phyloP scores from a whole-genome alignment of 2,113 vertebrate genomes.

The Leptosomus discolor region DNA sequence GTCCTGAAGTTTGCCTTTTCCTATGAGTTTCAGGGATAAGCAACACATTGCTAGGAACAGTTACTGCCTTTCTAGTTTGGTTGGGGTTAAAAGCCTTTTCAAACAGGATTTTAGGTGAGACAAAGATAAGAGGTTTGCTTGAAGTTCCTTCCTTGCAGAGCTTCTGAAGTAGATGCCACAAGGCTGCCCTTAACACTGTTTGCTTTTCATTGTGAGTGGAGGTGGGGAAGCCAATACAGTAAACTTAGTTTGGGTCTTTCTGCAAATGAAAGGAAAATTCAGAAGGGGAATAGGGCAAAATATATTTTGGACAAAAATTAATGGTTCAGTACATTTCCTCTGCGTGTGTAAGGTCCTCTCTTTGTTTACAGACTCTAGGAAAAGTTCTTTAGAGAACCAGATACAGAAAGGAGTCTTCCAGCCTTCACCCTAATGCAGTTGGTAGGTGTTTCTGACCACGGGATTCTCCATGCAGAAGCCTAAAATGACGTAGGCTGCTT shows the following conservation, averaged over 20 bases:
- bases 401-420: background rate
- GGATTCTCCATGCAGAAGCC: background rate
- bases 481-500: background rate
- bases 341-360: background rate
- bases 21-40: background rate
- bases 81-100: background rate
- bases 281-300: background rate
- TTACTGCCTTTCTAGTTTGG: background rate
- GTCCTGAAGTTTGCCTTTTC: background rate
- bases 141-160: background rate
- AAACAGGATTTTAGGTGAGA: background rate
- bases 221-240: background rate
- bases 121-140: background rate
- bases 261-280: background rate
- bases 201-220: background rate
- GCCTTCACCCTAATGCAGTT: background rate
- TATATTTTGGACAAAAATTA: background rate
- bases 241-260: background rate
- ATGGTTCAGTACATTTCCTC: rapidly evolving
- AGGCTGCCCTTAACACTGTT: background rate
- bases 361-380: background rate
- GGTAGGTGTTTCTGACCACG: background rate
- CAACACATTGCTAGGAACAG: background rate
- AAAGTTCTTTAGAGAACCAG: background rate
- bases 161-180: background rate